These are phyloP conservation scores for Ophion obscuratus DNA, from an alignment of 2,888 invertebrate genomes.

Conservation along the genomic window DNA sequence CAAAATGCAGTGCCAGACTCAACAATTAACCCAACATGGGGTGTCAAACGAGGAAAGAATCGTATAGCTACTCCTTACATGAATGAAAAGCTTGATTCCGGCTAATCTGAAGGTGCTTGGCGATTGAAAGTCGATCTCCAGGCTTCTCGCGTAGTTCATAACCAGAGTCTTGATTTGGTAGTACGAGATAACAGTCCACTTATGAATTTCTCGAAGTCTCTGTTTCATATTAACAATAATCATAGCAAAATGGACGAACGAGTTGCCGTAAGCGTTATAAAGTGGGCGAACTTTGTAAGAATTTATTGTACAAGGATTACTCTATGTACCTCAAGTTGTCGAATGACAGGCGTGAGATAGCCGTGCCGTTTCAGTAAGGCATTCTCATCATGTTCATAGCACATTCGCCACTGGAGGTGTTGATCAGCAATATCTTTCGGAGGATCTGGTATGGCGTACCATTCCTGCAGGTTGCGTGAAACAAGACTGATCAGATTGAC, in stretches of 20 bases:
- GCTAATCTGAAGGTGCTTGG: constrained; percentile 44
- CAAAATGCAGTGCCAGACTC: not conserved
- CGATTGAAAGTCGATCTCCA: constrained; percentile 55
- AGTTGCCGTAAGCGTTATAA: no score
- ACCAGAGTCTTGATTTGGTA: constrained; percentile 86
- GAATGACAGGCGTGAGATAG: constrained; percentile 71
- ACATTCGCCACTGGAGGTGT: constrained; percentile 76
- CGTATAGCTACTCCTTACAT: constrained; percentile 64
- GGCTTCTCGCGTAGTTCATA: constrained; percentile 82
- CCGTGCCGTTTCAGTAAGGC: constrained; percentile 83
- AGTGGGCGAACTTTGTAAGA: no score
- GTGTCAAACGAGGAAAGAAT: not conserved
- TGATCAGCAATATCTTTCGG: no score
- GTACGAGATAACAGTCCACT: constrained; percentile 85
- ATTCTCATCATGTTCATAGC: constrained; percentile 81
- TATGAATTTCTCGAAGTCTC: constrained; percentile 85
- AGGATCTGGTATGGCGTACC: constrained; percentile 85
- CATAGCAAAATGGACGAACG: no score
- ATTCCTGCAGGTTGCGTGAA: constrained; percentile 79
- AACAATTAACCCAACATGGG: not conserved
- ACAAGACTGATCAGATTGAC: not conserved
- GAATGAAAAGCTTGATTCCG: constrained; percentile 68
- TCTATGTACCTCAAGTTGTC: constrained; percentile 74
- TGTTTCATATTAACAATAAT: constrained; percentile 70
- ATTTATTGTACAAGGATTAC: no score